Percentiles rank a stretch among this genome's conserved stretches.
Conservation (phyloP, 2,113 vertebrate species). For the Diadophis punctatus region DNA sequence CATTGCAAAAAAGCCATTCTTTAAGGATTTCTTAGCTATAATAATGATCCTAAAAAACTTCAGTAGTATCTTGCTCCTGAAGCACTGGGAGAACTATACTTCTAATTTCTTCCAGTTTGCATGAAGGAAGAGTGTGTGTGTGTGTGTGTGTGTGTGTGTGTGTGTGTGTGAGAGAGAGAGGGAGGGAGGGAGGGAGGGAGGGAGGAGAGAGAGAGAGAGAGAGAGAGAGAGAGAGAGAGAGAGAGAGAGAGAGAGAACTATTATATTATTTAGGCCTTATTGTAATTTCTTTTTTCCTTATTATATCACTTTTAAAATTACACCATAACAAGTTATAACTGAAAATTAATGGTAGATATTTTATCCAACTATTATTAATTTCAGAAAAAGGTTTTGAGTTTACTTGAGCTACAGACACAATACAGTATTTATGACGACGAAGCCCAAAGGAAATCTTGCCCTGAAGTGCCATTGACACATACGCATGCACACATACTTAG, state of each 20-base stretch:
- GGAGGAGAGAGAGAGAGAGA: too few species aligned
- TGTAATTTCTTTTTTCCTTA: background rate
- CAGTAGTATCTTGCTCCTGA: background rate
- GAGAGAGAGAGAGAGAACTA: too few species aligned
- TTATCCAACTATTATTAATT: background rate
- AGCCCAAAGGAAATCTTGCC: background rate
- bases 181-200: too few species aligned
- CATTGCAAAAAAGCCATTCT: background rate
- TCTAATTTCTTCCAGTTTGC: background rate
- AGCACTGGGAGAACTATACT: background rate
- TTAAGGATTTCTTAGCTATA: background rate
- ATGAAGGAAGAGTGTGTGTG: background rate
- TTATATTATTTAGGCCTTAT: background rate
- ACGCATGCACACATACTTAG: background rate
- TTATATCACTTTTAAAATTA: background rate
- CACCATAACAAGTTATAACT: background rate
- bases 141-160: background rate
- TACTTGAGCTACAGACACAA: background rate
- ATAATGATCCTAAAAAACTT: background rate
- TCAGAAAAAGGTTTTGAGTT: background rate
- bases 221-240: too few species aligned
- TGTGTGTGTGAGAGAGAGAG: background rate
- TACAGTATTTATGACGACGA: background rate
- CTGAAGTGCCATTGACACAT: background rate
- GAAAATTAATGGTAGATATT: background rate